Evolutionary conservation across 2,113 vertebrate genomes (phyloP).

Genomic region (Percina caprodes): DNA sequence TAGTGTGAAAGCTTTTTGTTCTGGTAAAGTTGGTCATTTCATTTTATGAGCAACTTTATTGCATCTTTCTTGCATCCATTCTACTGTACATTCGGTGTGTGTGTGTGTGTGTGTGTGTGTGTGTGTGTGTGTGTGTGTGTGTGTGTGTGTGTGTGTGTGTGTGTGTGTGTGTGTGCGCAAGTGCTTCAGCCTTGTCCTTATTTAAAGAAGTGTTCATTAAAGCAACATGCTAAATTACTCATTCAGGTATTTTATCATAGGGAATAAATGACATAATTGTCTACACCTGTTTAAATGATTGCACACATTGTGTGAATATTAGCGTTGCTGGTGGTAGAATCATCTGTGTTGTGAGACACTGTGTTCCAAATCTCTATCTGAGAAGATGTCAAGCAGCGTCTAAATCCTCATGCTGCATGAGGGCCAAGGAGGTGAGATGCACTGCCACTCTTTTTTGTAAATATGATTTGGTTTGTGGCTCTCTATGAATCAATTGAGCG

Average conservation of each 20-base stretch:
- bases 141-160: neutral
- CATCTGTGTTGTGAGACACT: neutral
- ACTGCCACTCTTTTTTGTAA: neutral
- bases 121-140: neutral
- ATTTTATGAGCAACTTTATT: neutral
- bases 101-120: fast-evolving
- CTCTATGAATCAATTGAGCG: neutral
- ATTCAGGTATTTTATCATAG: neutral
- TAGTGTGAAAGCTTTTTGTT: neutral
- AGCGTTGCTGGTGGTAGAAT: neutral
- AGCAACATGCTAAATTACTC: neutral
- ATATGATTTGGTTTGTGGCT: neutral
- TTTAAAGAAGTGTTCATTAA: neutral
- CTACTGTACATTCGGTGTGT: fast-evolving
- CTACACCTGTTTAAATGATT: neutral
- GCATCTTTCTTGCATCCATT: neutral
- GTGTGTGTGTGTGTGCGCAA: neutral
- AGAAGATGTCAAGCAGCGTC: neutral
- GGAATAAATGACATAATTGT: neutral
- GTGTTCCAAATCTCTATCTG: neutral
- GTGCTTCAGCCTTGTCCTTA: neutral
- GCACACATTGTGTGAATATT: neutral
- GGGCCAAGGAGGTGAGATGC: neutral
- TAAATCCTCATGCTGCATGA: neutral
- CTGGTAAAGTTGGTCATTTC: neutral